phyloP scores from a whole-genome alignment of 1,140 invertebrate species.

The Cephus cinctus region DNA sequence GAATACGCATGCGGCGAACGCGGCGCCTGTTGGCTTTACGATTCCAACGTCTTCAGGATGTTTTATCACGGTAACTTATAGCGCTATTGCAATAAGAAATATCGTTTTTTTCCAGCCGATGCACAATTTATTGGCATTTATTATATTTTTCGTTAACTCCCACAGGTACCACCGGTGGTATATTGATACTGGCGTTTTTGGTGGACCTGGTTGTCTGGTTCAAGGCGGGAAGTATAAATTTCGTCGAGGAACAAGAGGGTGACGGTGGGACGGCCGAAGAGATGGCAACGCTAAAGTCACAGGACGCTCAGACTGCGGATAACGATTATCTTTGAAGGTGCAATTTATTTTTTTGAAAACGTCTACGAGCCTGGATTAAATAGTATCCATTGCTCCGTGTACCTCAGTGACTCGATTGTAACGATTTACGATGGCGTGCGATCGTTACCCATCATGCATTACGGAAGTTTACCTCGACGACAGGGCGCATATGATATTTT shows the following conservation, averaged over 20 bases:
- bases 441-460: too few relatives aligned
- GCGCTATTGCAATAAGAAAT: background rate
- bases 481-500: background rate
- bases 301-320: conserved; percentile 43
- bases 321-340: conserved; percentile 46
- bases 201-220: conserved; percentile 82
- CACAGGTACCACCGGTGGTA: conserved; percentile 74
- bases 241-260: conserved; percentile 61
- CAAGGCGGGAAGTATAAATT: conserved; percentile 75
- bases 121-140: too few relatives aligned
- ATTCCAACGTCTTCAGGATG: conserved; percentile 77
- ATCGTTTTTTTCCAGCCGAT: background rate
- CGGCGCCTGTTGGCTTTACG: conserved; percentile 81
- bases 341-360: conserved; percentile 13
- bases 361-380: background rate
- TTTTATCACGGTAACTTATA: conserved; percentile 76
- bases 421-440: too few relatives aligned
- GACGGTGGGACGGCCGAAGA: conserved; percentile 45
- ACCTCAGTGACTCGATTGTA: background rate
- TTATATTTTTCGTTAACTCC: conserved; percentile 22
- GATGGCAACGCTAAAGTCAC: conserved; percentile 50
- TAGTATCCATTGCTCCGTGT: background rate
- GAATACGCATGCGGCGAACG: conserved; percentile 76
- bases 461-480: background rate
- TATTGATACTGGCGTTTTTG: conserved; percentile 79